Percentiles rank a stretch among this genome's conserved stretches.
phyloP scores from a whole-genome alignment of 2,113 vertebrate species.

The Gymnobelideus leadbeateri region DNA sequence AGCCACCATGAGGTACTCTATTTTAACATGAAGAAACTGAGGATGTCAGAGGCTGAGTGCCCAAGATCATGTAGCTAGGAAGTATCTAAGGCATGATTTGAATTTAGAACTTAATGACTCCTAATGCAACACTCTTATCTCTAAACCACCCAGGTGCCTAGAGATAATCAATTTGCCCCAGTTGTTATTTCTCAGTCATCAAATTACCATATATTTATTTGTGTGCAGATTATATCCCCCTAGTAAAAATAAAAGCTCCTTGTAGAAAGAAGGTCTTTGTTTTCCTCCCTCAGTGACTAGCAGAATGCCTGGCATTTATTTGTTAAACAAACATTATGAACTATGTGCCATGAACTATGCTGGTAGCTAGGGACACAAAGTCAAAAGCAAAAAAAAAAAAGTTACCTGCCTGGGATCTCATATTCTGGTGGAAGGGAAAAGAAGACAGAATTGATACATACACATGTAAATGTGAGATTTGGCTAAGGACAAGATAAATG shows the following conservation, averaged over 20 bases:
- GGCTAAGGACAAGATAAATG: background rate
- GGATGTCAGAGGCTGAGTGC: background rate
- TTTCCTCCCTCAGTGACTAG: background rate
- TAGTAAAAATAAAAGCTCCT: background rate
- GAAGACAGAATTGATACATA: background rate
- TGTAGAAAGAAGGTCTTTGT: background rate
- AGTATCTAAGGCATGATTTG: background rate
- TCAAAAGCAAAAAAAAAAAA: background rate
- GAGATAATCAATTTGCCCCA: background rate
- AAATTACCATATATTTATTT: background rate
- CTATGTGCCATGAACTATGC: background rate
- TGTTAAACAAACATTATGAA: background rate
- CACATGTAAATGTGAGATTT: background rate
- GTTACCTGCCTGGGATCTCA: background rate
- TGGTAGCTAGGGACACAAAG: background rate
- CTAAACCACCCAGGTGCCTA: background rate
- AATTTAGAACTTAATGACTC: background rate
- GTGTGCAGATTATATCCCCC: background rate
- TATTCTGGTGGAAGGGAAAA: background rate
- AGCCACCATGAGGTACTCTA: background rate
- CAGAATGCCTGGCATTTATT: background rate
- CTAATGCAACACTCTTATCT: background rate
- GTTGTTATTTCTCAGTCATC: background rate
- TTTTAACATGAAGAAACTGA: background rate
- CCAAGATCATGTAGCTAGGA: background rate